These are phyloP conservation scores for Sinella curviseta DNA, from an alignment of 1,140 invertebrate genomes.

Conservation along the genomic window DNA sequence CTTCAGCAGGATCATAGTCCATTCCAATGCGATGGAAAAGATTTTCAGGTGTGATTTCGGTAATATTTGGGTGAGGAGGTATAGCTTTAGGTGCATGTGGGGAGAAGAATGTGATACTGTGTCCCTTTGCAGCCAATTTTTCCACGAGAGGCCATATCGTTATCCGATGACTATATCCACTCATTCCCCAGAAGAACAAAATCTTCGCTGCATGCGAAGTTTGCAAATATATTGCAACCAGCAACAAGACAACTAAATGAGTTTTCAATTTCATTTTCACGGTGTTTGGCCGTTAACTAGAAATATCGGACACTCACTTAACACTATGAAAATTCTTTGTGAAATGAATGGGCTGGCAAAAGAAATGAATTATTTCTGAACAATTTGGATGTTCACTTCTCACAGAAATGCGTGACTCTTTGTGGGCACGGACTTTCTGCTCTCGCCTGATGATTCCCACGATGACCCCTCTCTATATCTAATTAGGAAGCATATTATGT, in stretches of 20 bases:
- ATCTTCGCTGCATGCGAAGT: not conserved
- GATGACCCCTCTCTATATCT: too few species aligned
- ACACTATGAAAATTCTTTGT: too few species aligned
- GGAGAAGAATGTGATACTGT: slow-evolving; percentile 19
- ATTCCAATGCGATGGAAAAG: not conserved
- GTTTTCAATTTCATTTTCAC: too few species aligned
- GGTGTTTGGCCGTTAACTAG: too few species aligned
- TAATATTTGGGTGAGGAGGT: not conserved
- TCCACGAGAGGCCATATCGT: slow-evolving; percentile 20
- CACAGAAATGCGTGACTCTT: too few species aligned
- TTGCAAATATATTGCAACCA: not conserved
- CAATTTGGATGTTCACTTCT: too few species aligned
- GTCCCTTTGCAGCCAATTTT: slow-evolving; percentile 4
- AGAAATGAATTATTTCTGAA: too few species aligned
- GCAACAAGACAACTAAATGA: not conserved
- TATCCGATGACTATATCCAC: slow-evolving; percentile 15
- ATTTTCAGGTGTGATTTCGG: slow-evolving; percentile 19
- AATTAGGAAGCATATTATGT: too few species aligned
- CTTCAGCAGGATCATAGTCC: not conserved
- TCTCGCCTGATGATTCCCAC: too few species aligned
- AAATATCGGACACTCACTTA: too few species aligned
- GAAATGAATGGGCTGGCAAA: too few species aligned
- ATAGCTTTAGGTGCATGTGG: not conserved
- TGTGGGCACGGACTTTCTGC: too few species aligned
- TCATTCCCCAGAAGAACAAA: slow-evolving; percentile 17